Conservation (phyloP, 2,797 vertebrate species). For the Mycteria americana region DNA sequence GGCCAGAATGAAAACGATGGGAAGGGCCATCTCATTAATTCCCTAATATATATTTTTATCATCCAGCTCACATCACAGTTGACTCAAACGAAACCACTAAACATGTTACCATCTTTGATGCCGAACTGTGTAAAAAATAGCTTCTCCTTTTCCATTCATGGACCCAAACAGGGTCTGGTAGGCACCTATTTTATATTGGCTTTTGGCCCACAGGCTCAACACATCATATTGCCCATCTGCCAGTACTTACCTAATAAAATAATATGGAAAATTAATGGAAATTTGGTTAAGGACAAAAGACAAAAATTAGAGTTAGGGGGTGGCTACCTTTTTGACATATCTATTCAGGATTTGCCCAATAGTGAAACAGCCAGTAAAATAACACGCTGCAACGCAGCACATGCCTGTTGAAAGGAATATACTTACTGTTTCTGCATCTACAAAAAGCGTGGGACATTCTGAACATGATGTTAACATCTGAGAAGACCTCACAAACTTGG, state of each 20-base stretch:
- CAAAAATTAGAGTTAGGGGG: not conserved
- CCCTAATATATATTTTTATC: not conserved
- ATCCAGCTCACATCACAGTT: not conserved
- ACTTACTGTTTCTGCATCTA: slow-evolving; percentile 96
- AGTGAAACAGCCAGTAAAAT: not conserved
- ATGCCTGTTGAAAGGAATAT: not conserved
- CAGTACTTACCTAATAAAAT: not conserved
- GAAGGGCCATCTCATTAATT: not conserved
- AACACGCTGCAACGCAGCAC: not conserved
- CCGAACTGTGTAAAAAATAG: not conserved
- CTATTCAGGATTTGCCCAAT: not conserved
- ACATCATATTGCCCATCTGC: not conserved
- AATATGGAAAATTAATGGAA: not conserved
- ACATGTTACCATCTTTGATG: not conserved
- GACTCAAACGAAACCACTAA: not conserved
- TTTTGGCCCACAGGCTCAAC: not conserved
- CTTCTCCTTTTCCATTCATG: not conserved
- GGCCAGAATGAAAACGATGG: not conserved
- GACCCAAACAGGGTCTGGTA: not conserved
- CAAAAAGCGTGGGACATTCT: slow-evolving; percentile 94
- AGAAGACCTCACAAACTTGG: slow-evolving; percentile 96
- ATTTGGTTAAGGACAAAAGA: not conserved
- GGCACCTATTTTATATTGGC: not conserved
- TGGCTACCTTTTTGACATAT: not conserved
- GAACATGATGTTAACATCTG: slow-evolving; percentile 95